Base-by-base conservation (phyloP, 2,888 invertebrate genomes). In the Electrophaes corylata region DNA sequence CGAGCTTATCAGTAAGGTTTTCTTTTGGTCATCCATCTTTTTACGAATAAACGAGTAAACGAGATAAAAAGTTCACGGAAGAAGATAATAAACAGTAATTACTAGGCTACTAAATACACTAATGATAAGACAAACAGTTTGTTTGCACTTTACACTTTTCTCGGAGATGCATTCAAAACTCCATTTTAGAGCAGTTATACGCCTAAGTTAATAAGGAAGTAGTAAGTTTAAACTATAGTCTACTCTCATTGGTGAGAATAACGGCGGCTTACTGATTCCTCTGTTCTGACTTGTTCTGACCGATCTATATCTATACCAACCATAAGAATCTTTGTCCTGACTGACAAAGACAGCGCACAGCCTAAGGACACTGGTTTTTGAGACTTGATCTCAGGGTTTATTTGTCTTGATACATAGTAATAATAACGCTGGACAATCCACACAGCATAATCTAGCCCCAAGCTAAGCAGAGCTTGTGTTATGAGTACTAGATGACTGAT, bases 71-170 rank as follows among this genome's bases (percentile, higher is more conserved):
- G 67, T 66, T 69, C 68, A 62, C 45, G 57, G 71, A 69, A 68
- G 64, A 70, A 58, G 73, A 71, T 79, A 35, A 12, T 79, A 73
- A 79, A 74, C 78, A 76, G 72, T 81, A 78, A 81, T 81, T 77
- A 75, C 65, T 67, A 61, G 43, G 61, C 47, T 64, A 70, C 72
- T 82, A 78, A 83, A 72, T 69, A 75, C 75, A 62, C 76, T 76
- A 79, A 76, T 78, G 71, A 75, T 72, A 75, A 73, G 65, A 67
- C 66, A 71, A 71, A 73, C 67, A 56, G 69, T 69, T 69, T 67
- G 66, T 68, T 63, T 70, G 56, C 20, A 41, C 41, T 44, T 54
- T 31, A 31, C 26, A 12, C 33, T 52, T 31, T 40, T 14, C 39
- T 45, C 51, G 50, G 31, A 44, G 39, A 48, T 48, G 54, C 54